Percentiles rank a stretch among this genome's conserved stretches.
These are phyloP conservation scores for Carettochelys insculpta DNA, from an alignment of 2,113 vertebrate genomes.

Conservation along the genomic window DNA sequence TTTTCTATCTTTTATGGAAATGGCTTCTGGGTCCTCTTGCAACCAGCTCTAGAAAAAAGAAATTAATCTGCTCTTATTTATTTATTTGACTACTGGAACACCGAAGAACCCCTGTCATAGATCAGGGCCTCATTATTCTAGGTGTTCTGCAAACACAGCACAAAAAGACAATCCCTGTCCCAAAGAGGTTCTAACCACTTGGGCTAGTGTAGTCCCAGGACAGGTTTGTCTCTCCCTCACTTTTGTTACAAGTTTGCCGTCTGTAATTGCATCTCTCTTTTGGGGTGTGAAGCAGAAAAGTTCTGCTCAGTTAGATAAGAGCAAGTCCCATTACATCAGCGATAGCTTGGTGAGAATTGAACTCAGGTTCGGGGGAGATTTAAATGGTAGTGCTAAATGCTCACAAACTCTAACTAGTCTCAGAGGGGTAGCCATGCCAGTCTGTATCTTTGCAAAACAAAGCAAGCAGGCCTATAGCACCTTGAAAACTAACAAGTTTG, in stretches of 20 bases:
- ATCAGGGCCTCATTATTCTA: neutral
- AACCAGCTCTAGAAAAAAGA: rapidly evolving
- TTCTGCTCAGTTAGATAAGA: neutral
- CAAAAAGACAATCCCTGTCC: neutral
- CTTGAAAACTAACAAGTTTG: too few species aligned
- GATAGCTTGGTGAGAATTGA: neutral
- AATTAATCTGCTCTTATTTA: neutral
- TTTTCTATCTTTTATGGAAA: neutral
- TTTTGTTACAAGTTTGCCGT: neutral
- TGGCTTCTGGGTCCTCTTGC: neutral
- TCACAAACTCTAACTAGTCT: neutral
- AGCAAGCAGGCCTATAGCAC: too few species aligned
- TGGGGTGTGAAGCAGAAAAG: neutral
- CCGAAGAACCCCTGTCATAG: neutral
- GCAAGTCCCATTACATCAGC: neutral
- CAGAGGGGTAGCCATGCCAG: too few species aligned
- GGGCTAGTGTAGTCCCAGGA: rapidly evolving
- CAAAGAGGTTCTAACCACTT: neutral
- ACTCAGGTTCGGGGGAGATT: neutral
- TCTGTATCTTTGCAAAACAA: too few species aligned
- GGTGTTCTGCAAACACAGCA: rapidly evolving
- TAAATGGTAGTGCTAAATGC: neutral
- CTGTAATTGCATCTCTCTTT: neutral
- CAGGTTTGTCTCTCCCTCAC: neutral
- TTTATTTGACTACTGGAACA: neutral